Percentiles rank a stretch among this genome's conserved stretches.
Evolutionary conservation across 2,797 vertebrate genomes (phyloP).

Genomic region (Florisuga fusca): DNA sequence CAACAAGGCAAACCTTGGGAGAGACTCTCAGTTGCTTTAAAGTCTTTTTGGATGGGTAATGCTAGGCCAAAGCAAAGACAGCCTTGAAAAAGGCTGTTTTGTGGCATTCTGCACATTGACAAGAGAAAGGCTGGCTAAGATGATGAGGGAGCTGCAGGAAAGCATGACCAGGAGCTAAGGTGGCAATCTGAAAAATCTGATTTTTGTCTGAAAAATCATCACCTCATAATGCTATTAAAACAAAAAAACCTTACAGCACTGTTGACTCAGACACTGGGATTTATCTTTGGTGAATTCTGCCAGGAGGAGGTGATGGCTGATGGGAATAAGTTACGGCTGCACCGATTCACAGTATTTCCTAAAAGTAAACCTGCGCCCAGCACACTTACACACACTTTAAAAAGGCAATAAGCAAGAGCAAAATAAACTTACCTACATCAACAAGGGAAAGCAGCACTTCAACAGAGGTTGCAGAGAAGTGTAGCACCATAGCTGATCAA

Average conservation of each 20-base stretch:
- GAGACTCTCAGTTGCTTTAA: not conserved
- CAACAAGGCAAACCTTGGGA: not conserved
- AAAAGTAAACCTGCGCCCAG: not conserved
- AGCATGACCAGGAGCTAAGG: not conserved
- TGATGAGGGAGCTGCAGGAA: not conserved
- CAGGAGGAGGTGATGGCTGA: not conserved
- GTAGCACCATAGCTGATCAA: rapidly evolving
- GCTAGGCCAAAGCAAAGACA: not conserved
- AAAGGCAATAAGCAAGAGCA: not conserved
- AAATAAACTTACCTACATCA: not conserved
- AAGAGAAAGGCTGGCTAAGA: not conserved
- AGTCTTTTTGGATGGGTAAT: not conserved
- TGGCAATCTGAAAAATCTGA: not conserved
- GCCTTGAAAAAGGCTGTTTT: not conserved
- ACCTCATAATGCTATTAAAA: not conserved
- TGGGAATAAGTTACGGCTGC: rapidly evolving
- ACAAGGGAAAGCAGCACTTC: not conserved
- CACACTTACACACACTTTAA: rapidly evolving
- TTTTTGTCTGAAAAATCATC: not conserved
- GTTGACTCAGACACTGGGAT: rapidly evolving
- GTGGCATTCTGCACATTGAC: not conserved
- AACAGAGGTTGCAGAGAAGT: not conserved
- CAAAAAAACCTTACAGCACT: rapidly evolving
- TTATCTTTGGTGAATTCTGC: not conserved
- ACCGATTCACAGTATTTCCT: not conserved